Conservation (phyloP, 2,113 vertebrate genomes). For the Upupa epops region DNA sequence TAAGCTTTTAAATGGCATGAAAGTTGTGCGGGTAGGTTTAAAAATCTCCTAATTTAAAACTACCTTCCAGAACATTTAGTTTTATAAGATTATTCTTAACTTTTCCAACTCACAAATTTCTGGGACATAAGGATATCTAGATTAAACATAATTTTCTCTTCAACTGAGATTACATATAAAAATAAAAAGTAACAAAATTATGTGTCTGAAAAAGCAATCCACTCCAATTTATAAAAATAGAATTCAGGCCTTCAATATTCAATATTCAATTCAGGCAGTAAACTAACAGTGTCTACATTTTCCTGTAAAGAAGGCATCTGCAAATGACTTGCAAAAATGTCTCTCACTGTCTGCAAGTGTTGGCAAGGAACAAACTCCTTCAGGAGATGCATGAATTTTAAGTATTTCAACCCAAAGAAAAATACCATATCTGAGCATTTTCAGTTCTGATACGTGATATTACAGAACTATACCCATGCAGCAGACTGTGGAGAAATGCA, state of each 20-base stretch:
- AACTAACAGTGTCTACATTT: slow-evolving; percentile 35
- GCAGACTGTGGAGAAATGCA: not conserved
- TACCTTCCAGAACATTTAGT: slow-evolving; percentile 24
- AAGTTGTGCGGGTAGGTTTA: not conserved
- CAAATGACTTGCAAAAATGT: slow-evolving; percentile 64
- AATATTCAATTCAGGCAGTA: slow-evolving; percentile 42
- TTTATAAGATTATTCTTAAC: slow-evolving; percentile 30
- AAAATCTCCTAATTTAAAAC: slow-evolving; percentile 38
- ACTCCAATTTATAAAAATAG: slow-evolving; percentile 38
- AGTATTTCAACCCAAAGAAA: not conserved
- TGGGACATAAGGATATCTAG: slow-evolving; percentile 15
- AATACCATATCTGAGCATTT: not conserved
- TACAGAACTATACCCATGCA: not conserved
- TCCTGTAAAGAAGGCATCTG: slow-evolving; percentile 34
- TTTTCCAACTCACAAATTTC: slow-evolving; percentile 13
- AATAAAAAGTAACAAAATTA: slow-evolving; percentile 27
- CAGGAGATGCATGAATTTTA: slow-evolving; percentile 39
- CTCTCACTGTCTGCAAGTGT: slow-evolving; percentile 55
- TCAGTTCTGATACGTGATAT: not conserved
- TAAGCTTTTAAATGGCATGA: slow-evolving; percentile 27
- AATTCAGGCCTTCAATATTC: slow-evolving; percentile 39
- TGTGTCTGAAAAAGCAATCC: not conserved
- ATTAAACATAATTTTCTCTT: slow-evolving; percentile 13
- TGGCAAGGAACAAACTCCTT: slow-evolving; percentile 55
- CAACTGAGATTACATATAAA: not conserved